These are phyloP conservation scores for Lophotis ruficrista DNA, from an alignment of 2,113 vertebrate species.

Conservation along the genomic window DNA sequence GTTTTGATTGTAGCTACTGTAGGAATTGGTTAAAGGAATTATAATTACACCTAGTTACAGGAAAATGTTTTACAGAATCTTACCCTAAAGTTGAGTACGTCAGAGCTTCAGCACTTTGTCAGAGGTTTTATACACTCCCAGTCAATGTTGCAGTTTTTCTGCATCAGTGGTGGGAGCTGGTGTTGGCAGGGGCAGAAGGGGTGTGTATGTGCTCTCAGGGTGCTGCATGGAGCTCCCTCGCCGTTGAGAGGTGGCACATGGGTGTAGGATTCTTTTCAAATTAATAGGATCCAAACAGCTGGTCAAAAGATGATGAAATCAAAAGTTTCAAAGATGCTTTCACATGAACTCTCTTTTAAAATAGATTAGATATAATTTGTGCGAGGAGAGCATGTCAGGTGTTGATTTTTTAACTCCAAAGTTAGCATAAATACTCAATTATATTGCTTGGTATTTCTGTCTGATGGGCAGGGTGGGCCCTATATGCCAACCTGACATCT, in stretches of 20 bases:
- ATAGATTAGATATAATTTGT: neutral
- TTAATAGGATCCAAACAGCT: neutral
- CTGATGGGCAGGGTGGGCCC: neutral
- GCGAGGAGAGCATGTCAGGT: neutral
- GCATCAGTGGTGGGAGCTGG: neutral
- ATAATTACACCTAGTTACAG: neutral
- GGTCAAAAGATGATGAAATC: neutral
- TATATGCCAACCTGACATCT: neutral
- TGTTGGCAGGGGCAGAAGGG: neutral
- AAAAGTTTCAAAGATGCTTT: neutral
- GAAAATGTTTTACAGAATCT: neutral
- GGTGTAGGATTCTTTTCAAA: neutral
- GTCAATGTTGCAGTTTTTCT: neutral
- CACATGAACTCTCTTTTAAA: neutral
- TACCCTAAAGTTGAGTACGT: neutral
- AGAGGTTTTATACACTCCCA: neutral
- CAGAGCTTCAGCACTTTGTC: neutral
- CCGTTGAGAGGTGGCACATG: neutral
- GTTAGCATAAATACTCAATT: neutral
- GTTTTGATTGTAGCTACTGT: neutral
- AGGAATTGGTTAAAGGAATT: neutral
- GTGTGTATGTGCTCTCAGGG: neutral
- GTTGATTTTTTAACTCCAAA: neutral
- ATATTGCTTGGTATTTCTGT: neutral
- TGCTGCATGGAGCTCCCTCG: neutral